phyloP scores from a whole-genome alignment of 1,140 invertebrate genomes.

The Drosophila pseudoananassae region DNA sequence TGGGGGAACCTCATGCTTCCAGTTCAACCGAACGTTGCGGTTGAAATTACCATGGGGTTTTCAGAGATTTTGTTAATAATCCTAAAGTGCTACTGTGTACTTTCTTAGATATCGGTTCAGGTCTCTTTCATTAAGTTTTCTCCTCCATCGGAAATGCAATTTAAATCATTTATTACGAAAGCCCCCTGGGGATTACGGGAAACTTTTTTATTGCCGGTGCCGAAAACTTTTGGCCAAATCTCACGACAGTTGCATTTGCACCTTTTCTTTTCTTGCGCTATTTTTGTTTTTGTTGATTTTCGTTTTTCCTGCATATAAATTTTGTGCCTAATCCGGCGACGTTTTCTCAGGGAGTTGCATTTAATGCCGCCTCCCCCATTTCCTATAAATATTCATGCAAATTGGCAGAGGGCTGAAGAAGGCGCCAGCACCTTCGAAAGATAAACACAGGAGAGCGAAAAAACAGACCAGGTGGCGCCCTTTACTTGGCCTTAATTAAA shows the following conservation, averaged over 20 bases:
- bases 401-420: slow-evolving; percentile 30
- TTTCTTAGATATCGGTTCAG: not conserved
- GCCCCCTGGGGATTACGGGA: slow-evolving; percentile 41
- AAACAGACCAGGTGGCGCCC: slow-evolving; percentile 39
- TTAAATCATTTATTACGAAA: slow-evolving; percentile 61
- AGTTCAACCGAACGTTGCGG: not conserved
- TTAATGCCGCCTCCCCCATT: slow-evolving; percentile 42
- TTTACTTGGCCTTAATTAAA: slow-evolving; percentile 62
- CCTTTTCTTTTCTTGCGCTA: slow-evolving; percentile 32
- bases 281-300: slow-evolving; percentile 48
- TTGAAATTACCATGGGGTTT: not conserved
- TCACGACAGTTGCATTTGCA: slow-evolving; percentile 38
- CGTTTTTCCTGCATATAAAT: slow-evolving; percentile 57
- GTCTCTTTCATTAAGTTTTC: slow-evolving; percentile 17
- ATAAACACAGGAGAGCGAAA: slow-evolving; percentile 57
- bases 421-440: slow-evolving; percentile 13
- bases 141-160: slow-evolving; percentile 42
- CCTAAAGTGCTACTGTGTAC: not conserved
- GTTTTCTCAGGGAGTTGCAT: slow-evolving; percentile 47
- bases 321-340: slow-evolving; percentile 63
- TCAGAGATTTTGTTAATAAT: not conserved
- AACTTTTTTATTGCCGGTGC: slow-evolving; percentile 50
- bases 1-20: not conserved
- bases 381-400: slow-evolving; percentile 79
- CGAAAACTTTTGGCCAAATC: slow-evolving; percentile 58